Evolutionary conservation across 2,888 invertebrate genomes (phyloP), one percentile per base, ranked within the genome.

Genomic region (Psylliodes chrysocephalus): DNA sequence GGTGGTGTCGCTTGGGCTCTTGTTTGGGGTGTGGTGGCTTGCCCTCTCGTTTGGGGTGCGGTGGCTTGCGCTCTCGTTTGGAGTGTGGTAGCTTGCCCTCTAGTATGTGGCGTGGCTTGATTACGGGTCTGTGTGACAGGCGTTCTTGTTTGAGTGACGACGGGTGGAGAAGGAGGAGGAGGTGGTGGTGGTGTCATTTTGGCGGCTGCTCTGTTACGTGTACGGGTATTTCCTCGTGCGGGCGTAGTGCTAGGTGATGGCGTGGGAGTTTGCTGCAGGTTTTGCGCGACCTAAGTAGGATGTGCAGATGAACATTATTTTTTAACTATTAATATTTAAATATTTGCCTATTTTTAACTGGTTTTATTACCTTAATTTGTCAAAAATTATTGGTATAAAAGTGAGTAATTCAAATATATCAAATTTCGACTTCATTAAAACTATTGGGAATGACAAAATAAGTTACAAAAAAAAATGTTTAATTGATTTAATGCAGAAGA

Each of bases 261-360:
- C 0, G 54, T 19, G 1, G 67, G 51, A 3, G 66, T 52, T 51
- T 61, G 61, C n/a, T 62, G 59, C 0, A 66, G 63, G 25, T 68
- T 67, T 33, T 67, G 67, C 3, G 66, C 64, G 6, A 67, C 63
- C 68, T 65, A 38, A 22, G 12, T n/a, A 8, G 28, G 35, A 5
- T 47, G 30, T n/a, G 18, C 10, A 5, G 18, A 25, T n/a, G n/a
- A n/a, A n/a, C n/a, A n/a, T n/a, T n/a, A n/a, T n/a, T n/a, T n/a
- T n/a, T n/a, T n/a, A n/a, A n/a, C n/a, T n/a, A n/a, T n/a, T n/a
- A n/a, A n/a, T n/a, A n/a, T n/a, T n/a, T n/a, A n/a, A n/a, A n/a
- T n/a, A n/a, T n/a, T n/a, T n/a, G n/a, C n/a, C n/a, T n/a, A n/a
- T n/a, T n/a, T n/a, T n/a, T n/a, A n/a, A n/a, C n/a, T n/a, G n/a